Conservation (phyloP, 2,888 invertebrate genomes). For the Gastracanthus pulcherrimus region DNA sequence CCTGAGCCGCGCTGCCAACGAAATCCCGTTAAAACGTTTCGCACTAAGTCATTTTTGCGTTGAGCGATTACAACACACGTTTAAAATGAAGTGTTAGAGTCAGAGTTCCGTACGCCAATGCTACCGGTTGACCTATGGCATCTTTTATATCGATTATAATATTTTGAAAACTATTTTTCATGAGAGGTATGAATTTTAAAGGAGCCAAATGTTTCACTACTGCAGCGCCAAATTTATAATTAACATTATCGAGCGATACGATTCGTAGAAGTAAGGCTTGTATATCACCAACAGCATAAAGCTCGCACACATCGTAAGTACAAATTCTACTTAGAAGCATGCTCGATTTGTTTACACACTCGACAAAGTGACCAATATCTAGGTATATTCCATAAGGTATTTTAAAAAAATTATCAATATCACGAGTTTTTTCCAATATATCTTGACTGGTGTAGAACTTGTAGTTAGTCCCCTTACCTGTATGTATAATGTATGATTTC, state of each 20-base stretch:
- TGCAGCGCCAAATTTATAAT: background rate
- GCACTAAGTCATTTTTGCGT: no score
- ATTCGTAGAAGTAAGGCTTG: background rate
- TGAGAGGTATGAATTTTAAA: background rate
- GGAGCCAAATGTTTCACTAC: background rate
- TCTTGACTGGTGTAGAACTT: no score
- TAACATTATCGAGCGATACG: background rate
- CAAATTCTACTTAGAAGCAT: no score
- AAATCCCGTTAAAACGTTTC: background rate
- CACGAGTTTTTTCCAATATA: no score
- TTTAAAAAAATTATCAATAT: no score
- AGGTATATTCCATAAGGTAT: no score
- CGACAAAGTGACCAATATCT: no score
- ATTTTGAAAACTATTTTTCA: background rate
- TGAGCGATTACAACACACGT: background rate
- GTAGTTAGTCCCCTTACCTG: no score
- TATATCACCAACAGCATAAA: background rate
- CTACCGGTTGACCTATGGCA: background rate
- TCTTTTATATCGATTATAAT: background rate
- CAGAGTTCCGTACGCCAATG: background rate
- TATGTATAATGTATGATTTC: no score
- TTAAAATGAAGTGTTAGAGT: background rate
- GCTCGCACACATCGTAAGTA: no score
- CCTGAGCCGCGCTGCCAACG: background rate
- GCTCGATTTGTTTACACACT: background rate